These are phyloP conservation scores for Synodontis membranacea DNA, from an alignment of 2,113 vertebrate species.

Conservation along the genomic window DNA sequence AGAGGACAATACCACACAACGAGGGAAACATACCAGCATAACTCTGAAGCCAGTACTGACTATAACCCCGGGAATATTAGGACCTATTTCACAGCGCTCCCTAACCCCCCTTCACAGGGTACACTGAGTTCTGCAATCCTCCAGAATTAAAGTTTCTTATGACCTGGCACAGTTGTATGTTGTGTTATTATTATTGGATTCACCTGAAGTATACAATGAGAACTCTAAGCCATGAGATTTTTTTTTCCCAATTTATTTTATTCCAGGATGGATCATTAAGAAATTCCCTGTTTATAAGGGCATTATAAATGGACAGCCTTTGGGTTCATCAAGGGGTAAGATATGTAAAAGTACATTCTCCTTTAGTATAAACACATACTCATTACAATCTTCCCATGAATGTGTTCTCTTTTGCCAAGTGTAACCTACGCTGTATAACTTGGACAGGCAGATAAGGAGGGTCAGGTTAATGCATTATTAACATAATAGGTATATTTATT, in stretches of 20 bases:
- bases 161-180: not conserved
- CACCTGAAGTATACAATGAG: not conserved
- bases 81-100: not conserved
- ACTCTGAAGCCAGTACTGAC: not conserved
- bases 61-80: not conserved
- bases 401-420: not conserved
- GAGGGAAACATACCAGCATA: not conserved
- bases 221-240: not conserved
- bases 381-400: not conserved
- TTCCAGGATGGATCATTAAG: not conserved
- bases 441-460: not conserved
- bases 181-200: not conserved
- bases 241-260: not conserved
- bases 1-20: not conserved
- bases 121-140: not conserved
- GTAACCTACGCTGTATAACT: not conserved
- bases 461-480: not conserved
- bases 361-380: not conserved
- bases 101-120: too few relatives aligned
- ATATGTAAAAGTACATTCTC: not conserved
- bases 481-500: not conserved
- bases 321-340: not conserved
- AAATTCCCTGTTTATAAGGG: not conserved
- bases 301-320: not conserved
- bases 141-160: not conserved